These are phyloP conservation scores for Propsilocerus akamusi DNA, from an alignment of 1,140 invertebrate species.

Conservation along the genomic window DNA sequence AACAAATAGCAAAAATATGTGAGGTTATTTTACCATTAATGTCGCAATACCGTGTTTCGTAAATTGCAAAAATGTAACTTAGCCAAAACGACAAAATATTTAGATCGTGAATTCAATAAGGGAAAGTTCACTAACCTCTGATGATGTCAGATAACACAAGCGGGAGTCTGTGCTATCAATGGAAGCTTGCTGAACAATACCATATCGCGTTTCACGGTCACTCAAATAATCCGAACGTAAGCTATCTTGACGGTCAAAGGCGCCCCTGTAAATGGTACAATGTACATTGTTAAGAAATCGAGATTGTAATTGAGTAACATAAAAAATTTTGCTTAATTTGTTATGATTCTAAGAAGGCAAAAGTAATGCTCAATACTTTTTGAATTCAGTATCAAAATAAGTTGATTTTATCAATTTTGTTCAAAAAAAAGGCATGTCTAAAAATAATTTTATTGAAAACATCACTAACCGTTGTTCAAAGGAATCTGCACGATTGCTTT, in stretches of 20 bases:
- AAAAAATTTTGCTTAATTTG: too few relatives aligned
- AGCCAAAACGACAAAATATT: too few relatives aligned
- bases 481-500: constrained; percentile 65
- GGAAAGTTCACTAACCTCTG: constrained; percentile 60
- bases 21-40: too few relatives aligned
- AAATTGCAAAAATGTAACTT: too few relatives aligned
- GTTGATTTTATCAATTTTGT: neutral
- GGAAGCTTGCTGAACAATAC: constrained; percentile 80
- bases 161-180: constrained; percentile 84
- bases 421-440: neutral
- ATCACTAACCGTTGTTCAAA: constrained; percentile 54
- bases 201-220: constrained; percentile 69
- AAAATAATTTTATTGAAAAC: neutral
- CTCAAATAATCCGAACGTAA: constrained; percentile 76
- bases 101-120: too few relatives aligned
- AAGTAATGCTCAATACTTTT: constrained; percentile 2
- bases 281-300: neutral
- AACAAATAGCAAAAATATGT: too few relatives aligned
- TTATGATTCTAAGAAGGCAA: too few relatives aligned
- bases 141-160: constrained; percentile 83
- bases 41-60: too few relatives aligned
- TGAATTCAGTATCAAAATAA: neutral
- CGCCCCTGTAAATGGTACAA: constrained; percentile 37
- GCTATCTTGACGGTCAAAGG: constrained; percentile 78
- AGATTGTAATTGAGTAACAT: neutral